These are phyloP conservation scores for Tryphoninae sp. DNA, from an alignment of 2,888 invertebrate species.

Conservation along the genomic window DNA sequence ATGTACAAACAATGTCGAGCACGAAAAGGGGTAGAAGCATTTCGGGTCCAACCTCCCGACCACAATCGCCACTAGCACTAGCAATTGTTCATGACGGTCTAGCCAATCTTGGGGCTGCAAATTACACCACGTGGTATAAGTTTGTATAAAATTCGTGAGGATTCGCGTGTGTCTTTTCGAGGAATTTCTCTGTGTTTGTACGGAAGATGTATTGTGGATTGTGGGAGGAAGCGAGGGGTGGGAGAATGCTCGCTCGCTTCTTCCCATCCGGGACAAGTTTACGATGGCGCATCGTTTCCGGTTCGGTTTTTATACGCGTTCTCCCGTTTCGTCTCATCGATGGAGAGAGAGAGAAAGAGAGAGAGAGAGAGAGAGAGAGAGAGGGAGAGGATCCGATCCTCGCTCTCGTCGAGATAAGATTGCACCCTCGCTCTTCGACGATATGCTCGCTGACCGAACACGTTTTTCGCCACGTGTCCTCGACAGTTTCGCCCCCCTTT, in stretches of 20 bases:
- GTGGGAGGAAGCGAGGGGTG: not conserved
- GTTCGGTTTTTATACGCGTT: not conserved
- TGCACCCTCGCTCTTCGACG: not conserved
- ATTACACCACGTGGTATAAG: not conserved
- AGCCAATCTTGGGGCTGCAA: not conserved
- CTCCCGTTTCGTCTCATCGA: not conserved
- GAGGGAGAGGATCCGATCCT: not conserved
- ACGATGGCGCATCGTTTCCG: constrained; percentile 23
- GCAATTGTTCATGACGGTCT: not conserved
- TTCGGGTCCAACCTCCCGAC: constrained; percentile 20
- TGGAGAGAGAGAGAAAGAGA: too few relatives aligned
- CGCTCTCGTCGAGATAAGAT: constrained; percentile 13
- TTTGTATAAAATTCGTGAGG: not conserved
- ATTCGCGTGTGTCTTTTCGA: not conserved
- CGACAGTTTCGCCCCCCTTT: not conserved
- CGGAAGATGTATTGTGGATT: not conserved
- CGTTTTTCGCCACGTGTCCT: constrained; percentile 26
- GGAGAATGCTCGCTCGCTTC: not conserved
- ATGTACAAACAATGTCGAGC: constrained; percentile 40
- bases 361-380: too few relatives aligned
- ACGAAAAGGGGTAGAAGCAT: constrained; percentile 26
- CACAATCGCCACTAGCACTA: not conserved
- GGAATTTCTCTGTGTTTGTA: not conserved
- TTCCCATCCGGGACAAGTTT: constrained; percentile 7
- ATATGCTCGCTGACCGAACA: constrained; percentile 30